Conservation (phyloP, 2,888 invertebrate species). For the Papilio protenor region DNA sequence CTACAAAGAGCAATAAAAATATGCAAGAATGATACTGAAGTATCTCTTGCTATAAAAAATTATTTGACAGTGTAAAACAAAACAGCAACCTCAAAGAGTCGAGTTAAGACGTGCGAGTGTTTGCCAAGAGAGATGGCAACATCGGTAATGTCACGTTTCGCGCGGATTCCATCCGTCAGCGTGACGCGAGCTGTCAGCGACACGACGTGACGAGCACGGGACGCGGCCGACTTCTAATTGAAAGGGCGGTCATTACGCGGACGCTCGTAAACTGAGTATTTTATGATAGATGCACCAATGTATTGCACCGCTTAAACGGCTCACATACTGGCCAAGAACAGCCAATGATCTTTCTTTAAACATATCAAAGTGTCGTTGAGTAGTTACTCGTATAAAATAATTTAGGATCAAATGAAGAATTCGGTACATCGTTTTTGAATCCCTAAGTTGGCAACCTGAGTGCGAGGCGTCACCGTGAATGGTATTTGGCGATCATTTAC, state of each 20-base stretch:
- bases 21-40: constrained; percentile 1
- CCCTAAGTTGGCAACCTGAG: constrained; percentile 34
- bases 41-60: constrained; percentile 51
- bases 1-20: neutral
- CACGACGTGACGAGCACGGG: constrained; percentile 22
- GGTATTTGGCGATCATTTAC: constrained; percentile 64
- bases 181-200: constrained; percentile 46
- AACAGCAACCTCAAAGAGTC: constrained; percentile 48
- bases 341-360: neutral
- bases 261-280: constrained; percentile 63
- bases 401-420: neutral
- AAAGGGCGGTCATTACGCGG: constrained; percentile 58
- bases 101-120: constrained; percentile 53
- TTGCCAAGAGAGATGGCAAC: constrained; percentile 54
- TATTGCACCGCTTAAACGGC: constrained; percentile 64
- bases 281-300: constrained; percentile 59
- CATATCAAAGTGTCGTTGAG: constrained; percentile 5
- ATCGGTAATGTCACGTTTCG: constrained; percentile 51
- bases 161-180: constrained; percentile 49
- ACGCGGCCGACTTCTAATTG: constrained; percentile 57
- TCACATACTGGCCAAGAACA: constrained; percentile 49
- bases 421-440: constrained; percentile 22
- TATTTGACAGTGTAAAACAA: constrained; percentile 53
- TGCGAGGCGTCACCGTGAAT: constrained; percentile 69
- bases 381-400: neutral